Evolutionary conservation across 2,113 vertebrate species (phyloP).

Genomic region (Chaetorhynchus papuensis): DNA sequence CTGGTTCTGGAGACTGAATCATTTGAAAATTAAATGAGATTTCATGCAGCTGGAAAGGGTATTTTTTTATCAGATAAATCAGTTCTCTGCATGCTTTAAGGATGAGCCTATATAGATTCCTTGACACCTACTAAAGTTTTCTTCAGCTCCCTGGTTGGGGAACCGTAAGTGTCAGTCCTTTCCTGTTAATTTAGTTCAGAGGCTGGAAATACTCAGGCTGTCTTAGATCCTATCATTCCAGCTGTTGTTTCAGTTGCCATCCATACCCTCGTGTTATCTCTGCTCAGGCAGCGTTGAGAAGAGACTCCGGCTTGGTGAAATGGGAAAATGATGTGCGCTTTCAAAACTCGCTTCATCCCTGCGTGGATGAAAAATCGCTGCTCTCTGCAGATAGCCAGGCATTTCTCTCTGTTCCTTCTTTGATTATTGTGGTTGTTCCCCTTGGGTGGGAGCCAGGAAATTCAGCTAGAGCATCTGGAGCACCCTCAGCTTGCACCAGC

Average conservation of each 20-base stretch:
- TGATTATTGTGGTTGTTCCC: slow-evolving; percentile 5
- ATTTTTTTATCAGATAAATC: background rate
- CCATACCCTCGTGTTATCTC: background rate
- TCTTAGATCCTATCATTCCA: slow-evolving; percentile 21
- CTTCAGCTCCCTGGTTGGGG: background rate
- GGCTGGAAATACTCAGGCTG: background rate
- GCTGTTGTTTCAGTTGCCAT: slow-evolving; percentile 51
- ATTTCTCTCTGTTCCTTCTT: background rate
- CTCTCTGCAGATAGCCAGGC: background rate
- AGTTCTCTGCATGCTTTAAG: background rate
- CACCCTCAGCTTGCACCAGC: background rate
- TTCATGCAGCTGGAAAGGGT: background rate
- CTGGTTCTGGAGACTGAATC: background rate
- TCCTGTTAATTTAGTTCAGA: slow-evolving; percentile 36
- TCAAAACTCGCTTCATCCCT: background rate
- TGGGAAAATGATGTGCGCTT: background rate
- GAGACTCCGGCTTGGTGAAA: background rate
- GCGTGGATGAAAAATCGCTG: background rate
- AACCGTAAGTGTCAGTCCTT: background rate
- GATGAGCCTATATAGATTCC: background rate
- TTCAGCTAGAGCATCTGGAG: background rate
- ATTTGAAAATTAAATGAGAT: slow-evolving; percentile 14
- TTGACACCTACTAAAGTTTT: slow-evolving; percentile 8
- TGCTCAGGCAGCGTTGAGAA: background rate
- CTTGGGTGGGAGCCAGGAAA: background rate